Evolutionary conservation across 1,140 invertebrate species (phyloP).

Genomic region (Drosophila guanche): DNA sequence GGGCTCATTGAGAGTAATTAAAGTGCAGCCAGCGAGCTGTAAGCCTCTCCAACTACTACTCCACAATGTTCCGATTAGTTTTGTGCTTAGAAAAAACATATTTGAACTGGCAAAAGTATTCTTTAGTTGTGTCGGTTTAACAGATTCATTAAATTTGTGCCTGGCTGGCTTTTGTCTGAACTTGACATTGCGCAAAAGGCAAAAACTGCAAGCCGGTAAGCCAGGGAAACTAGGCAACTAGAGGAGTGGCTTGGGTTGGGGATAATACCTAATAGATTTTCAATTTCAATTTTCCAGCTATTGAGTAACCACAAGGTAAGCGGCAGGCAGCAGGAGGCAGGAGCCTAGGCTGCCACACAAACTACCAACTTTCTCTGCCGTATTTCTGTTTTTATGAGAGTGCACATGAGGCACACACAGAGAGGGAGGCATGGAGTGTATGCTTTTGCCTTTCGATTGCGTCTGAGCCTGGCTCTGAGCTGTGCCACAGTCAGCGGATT

Average conservation of each 20-base stretch:
- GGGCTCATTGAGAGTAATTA: slow-evolving; percentile 54
- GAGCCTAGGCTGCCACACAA: slow-evolving; percentile 11
- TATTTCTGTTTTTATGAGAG: slow-evolving; percentile 29
- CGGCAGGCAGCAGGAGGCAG: slow-evolving; percentile 1
- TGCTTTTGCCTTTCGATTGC: slow-evolving; percentile 14
- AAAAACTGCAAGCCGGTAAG: too few species aligned
- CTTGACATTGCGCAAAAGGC: slow-evolving; percentile 28
- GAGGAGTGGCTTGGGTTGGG: background rate
- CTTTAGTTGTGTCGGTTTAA: slow-evolving; percentile 14
- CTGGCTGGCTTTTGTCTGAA: slow-evolving; percentile 27
- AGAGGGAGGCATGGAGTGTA: background rate
- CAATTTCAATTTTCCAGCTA: slow-evolving; percentile 73
- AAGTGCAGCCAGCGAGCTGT: slow-evolving; percentile 52
- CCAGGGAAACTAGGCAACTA: background rate
- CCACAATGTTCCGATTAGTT: slow-evolving; percentile 24
- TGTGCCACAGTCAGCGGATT: slow-evolving; percentile 41
- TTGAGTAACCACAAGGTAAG: slow-evolving; percentile 54
- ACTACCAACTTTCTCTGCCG: slow-evolving; percentile 3
- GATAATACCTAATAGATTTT: slow-evolving; percentile 53
- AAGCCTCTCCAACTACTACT: slow-evolving; percentile 14
- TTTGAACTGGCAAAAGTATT: slow-evolving; percentile 27
- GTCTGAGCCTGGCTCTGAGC: slow-evolving; percentile 10
- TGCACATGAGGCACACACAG: slow-evolving; percentile 13
- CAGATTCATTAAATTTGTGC: slow-evolving; percentile 40
- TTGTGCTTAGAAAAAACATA: slow-evolving; percentile 36